Evolutionary conservation across 2,888 invertebrate genomes (phyloP).

Genomic region (Microctonus brassicae): DNA sequence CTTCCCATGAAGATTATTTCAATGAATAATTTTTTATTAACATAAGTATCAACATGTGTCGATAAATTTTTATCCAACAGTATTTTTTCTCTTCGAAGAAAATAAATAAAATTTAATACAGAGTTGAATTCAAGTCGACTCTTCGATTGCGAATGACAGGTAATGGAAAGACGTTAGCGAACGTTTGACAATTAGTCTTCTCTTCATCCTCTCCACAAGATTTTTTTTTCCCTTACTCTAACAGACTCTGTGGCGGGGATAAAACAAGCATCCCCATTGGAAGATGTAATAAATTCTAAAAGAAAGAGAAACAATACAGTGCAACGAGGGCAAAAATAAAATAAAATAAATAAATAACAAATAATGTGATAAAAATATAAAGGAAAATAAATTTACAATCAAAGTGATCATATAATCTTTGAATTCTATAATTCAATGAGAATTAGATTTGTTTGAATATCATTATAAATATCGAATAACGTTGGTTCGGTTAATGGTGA

Average conservation of each 20-base stretch:
- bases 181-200: constrained; percentile 57
- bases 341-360: constrained; percentile 13
- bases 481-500: constrained; percentile 22
- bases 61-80: too few species aligned
- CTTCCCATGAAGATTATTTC: too few species aligned
- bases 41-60: too few species aligned
- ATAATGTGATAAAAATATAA: background rate
- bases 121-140: constrained; percentile 30
- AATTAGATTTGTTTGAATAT: constrained; percentile 28
- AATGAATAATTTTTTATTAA: too few species aligned
- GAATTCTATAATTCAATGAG: constrained; percentile 7
- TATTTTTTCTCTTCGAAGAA: too few species aligned
- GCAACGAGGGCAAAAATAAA: background rate
- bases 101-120: background rate
- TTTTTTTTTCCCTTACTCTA: constrained; percentile 12
- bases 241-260: background rate
- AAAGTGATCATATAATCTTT: background rate
- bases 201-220: constrained; percentile 41
- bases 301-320: background rate
- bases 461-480: constrained; percentile 10
- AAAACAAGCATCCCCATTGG: background rate
- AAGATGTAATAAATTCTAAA: background rate
- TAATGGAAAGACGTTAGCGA: constrained; percentile 52
- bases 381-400: constrained; percentile 22
- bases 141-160: constrained; percentile 60